These are phyloP conservation scores for Archips crataeganus DNA, from an alignment of 2,888 invertebrate species.

Conservation along the genomic window DNA sequence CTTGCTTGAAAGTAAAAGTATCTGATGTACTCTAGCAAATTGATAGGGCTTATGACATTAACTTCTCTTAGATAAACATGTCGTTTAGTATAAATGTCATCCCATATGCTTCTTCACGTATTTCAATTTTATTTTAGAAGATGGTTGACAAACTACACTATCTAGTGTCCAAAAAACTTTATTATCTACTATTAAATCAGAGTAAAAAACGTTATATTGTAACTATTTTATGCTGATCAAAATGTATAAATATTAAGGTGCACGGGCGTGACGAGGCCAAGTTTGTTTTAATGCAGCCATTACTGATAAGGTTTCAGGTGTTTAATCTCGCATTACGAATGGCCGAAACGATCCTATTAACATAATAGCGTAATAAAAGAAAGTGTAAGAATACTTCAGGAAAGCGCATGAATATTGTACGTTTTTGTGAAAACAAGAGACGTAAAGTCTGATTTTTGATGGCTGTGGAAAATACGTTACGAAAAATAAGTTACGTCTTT, in stretches of 20 bases:
- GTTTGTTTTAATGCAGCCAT: slow-evolving; percentile 24
- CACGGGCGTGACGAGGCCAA: slow-evolving; percentile 11
- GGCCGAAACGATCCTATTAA: slow-evolving; percentile 21
- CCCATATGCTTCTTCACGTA: too few species aligned
- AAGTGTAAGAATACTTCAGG: background rate
- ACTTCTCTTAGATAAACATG: too few species aligned
- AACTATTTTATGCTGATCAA: background rate
- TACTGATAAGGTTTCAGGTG: slow-evolving; percentile 32
- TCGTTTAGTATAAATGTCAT: too few species aligned
- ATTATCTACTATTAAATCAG: too few species aligned
- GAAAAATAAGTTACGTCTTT: too few species aligned
- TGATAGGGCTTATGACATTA: too few species aligned
- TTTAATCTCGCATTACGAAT: slow-evolving; percentile 26
- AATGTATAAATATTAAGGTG: background rate
- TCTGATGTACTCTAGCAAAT: background rate
- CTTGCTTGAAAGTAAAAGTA: too few species aligned
- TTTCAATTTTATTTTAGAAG: too few species aligned
- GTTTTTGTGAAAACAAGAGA: background rate
- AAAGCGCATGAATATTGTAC: background rate
- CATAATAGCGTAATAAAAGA: slow-evolving; percentile 23
- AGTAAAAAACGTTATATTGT: background rate
- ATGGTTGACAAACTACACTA: background rate
- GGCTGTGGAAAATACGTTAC: too few species aligned
- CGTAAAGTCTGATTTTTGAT: background rate
- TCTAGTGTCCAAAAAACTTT: too few species aligned